A percentile compares a stretch with the other conserved stretches of the same genome.
Evolutionary conservation across 2,888 invertebrate genomes (phyloP).

Genomic region (Tetheella fluctuosa): DNA sequence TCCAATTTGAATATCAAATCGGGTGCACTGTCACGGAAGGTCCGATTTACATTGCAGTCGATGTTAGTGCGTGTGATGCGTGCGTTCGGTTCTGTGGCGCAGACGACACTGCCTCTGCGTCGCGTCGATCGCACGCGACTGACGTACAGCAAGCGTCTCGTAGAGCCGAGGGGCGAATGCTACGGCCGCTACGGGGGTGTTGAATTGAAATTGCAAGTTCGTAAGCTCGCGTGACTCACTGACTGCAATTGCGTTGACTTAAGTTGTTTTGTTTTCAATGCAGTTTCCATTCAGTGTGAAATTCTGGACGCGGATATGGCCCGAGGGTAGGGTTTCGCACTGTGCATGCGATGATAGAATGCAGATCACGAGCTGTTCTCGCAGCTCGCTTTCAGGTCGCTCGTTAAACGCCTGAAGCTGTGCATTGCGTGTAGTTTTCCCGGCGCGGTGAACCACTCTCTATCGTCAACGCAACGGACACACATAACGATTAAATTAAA

Average conservation of each 20-base stretch:
- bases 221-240: constrained; percentile 69
- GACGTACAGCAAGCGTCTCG: constrained; percentile 38
- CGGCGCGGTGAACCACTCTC: background rate
- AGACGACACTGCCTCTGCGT: constrained; percentile 55
- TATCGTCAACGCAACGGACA: background rate
- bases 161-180: constrained; percentile 48
- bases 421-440: constrained; percentile 46
- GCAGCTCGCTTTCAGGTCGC: constrained; percentile 31
- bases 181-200: constrained; percentile 73
- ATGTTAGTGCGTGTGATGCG: constrained; percentile 41
- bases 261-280: constrained; percentile 22
- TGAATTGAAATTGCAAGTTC: constrained; percentile 41
- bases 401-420: constrained; percentile 44
- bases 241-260: constrained; percentile 20
- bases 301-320: constrained; percentile 21
- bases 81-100: constrained; percentile 55
- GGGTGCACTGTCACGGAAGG: constrained; percentile 55
- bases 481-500: background rate
- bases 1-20: constrained; percentile 66
- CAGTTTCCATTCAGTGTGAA: constrained; percentile 45
- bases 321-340: background rate
- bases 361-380: constrained; percentile 34
- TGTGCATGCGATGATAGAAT: background rate
- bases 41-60: constrained; percentile 45
- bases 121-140: constrained; percentile 21